Conservation (phyloP, 1,140 invertebrate species). For the Drosophila subpulchrella region DNA sequence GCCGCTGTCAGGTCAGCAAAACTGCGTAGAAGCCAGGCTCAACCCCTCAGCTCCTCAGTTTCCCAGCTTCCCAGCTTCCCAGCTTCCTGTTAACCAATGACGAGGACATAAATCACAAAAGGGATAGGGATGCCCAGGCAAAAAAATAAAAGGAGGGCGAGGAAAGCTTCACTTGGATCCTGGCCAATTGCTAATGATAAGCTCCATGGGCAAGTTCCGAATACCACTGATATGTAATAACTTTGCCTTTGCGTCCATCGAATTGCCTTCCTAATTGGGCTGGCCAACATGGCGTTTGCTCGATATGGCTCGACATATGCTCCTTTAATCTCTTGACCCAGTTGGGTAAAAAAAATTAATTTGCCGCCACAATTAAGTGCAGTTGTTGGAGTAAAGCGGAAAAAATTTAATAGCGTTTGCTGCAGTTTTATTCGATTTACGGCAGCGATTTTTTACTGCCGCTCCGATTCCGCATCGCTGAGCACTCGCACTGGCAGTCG, state of each 20-base stretch:
- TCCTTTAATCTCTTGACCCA: slow-evolving; percentile 46
- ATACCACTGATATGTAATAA: slow-evolving; percentile 16
- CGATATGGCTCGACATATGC: slow-evolving; percentile 26
- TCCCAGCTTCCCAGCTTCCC: not conserved
- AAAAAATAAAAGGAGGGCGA: not conserved
- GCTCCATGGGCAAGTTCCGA: slow-evolving; percentile 2
- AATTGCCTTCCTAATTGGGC: slow-evolving; percentile 32
- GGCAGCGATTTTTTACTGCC: slow-evolving; percentile 6
- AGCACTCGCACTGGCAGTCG: not conserved
- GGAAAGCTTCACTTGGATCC: slow-evolving; percentile 2
- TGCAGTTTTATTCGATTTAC: slow-evolving; percentile 39
- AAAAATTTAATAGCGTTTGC: slow-evolving; percentile 20
- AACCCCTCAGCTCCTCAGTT: not conserved
- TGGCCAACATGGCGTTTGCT: slow-evolving; percentile 34
- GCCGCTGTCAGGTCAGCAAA: slow-evolving; percentile 29
- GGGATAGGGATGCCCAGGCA: slow-evolving; percentile 1
- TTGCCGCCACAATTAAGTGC: slow-evolving; percentile 40
- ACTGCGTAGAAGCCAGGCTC: slow-evolving; percentile 36
- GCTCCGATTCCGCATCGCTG: slow-evolving; percentile 21
- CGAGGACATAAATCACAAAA: slow-evolving; percentile 43
- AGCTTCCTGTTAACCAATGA: slow-evolving; percentile 14
- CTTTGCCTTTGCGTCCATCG: slow-evolving; percentile 11
- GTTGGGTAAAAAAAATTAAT: slow-evolving; percentile 40
- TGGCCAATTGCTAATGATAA: slow-evolving; percentile 47
- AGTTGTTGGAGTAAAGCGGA: not conserved